Conservation (phyloP, 2,113 vertebrate genomes). For the Ammodramus savannarum region DNA sequence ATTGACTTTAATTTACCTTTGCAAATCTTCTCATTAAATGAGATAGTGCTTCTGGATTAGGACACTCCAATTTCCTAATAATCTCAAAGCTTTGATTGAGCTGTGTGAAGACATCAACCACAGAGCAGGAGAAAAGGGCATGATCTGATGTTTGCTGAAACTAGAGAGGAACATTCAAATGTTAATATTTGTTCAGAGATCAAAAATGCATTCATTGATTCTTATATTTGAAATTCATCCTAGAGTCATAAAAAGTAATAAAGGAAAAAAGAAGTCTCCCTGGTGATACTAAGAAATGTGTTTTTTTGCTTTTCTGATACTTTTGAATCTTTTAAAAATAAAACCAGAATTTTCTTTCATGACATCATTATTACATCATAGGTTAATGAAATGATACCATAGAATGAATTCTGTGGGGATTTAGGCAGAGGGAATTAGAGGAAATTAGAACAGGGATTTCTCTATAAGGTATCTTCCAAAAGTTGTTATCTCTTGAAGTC, state of each 20-base stretch:
- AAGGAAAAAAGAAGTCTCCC: not conserved
- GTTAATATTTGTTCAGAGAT: not conserved
- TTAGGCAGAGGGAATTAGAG: not conserved
- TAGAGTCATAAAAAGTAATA: not conserved
- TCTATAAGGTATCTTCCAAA: not conserved
- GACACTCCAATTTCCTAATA: constrained; percentile 97
- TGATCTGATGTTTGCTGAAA: constrained; percentile 98
- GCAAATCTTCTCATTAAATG: constrained; percentile 98
- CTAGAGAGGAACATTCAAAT: constrained; percentile 61
- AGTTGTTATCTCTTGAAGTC: not conserved
- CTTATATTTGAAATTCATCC: not conserved
- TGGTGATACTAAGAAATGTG: not conserved
- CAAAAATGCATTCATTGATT: not conserved
- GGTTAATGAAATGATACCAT: not conserved
- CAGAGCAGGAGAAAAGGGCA: constrained; percentile 96
- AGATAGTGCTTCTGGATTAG: constrained; percentile 94
- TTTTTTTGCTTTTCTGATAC: not conserved
- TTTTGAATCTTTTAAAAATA: not conserved
- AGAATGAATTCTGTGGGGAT: not conserved
- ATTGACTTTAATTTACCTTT: constrained; percentile 77
- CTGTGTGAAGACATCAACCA: constrained; percentile 98
- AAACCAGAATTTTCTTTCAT: not conserved
- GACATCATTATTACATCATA: not conserved
- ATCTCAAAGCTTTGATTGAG: constrained; percentile 99
- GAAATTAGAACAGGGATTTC: not conserved